phyloP scores from a whole-genome alignment of 30 jellyfish, hydroid and myxozoan genomes.

The Hydra vulgaris region DNA sequence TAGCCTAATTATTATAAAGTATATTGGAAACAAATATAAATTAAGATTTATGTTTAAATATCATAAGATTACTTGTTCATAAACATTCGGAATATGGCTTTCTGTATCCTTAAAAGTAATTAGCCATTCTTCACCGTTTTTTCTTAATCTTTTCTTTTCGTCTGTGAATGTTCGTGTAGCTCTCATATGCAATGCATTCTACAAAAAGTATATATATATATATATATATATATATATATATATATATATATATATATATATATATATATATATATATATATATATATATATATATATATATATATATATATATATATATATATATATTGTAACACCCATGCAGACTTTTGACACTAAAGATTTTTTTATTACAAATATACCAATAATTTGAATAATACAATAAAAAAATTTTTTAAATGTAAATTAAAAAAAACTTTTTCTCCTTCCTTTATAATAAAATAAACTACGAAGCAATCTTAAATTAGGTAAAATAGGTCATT shows the following conservation, averaged over 20 bases:
- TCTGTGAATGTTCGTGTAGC: slow-evolving; percentile 96
- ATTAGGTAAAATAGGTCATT: too few relatives aligned
- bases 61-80: slow-evolving; percentile 98
- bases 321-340: too few relatives aligned
- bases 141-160: slow-evolving; percentile 52
- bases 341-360: not conserved
- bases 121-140: slow-evolving; percentile 97
- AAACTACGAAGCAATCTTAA: too few relatives aligned
- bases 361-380: too few relatives aligned
- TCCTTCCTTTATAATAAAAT: too few relatives aligned
- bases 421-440: too few relatives aligned
- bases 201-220: not conserved
- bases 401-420: too few relatives aligned
- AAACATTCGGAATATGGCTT: slow-evolving; percentile 91
- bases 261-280: not conserved
- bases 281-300: not conserved
- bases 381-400: too few relatives aligned
- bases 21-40: too few relatives aligned
- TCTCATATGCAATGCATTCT: slow-evolving; percentile 93
- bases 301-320: too few relatives aligned
- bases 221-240: not conserved
- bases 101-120: slow-evolving; percentile 84
- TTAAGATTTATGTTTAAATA: too few relatives aligned
- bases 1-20: too few relatives aligned
- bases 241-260: not conserved